phyloP scores from a whole-genome alignment of 35 echinoderm and acorn worm genomes.

The Patiria miniata region DNA sequence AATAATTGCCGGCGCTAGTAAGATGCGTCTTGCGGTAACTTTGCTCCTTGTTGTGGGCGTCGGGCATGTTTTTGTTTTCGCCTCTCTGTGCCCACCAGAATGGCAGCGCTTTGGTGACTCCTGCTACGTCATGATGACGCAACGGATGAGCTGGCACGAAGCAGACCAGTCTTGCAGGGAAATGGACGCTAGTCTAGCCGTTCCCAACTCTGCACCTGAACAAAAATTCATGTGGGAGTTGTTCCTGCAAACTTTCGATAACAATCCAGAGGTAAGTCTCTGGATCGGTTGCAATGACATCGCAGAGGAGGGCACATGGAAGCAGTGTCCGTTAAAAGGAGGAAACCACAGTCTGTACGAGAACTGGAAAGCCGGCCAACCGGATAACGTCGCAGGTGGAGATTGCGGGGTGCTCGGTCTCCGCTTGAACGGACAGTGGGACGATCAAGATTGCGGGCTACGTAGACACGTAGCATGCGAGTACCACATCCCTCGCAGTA shows the following conservation, averaged over 20 bases:
- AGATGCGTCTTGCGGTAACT: too few species aligned
- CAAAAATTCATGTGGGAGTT: not conserved
- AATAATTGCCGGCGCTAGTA: too few species aligned
- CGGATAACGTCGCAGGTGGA: not conserved
- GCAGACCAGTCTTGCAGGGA: not conserved
- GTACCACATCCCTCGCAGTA: not conserved
- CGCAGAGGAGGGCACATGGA: not conserved
- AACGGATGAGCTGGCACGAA: not conserved
- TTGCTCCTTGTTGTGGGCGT: too few species aligned
- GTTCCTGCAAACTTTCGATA: not conserved
- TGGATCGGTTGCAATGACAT: slow-evolving; percentile 13
- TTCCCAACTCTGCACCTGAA: not conserved
- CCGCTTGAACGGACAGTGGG: not conserved
- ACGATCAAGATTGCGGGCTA: not conserved
- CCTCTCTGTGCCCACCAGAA: not conserved
- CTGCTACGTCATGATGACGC: not conserved
- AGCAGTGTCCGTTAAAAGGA: not conserved
- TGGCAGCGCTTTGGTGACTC: not conserved
- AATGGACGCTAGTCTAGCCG: not conserved
- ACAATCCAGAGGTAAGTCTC: not conserved
- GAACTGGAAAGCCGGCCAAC: not conserved
- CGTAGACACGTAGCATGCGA: not conserved
- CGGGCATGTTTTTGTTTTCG: not conserved
- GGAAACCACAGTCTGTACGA: not conserved
- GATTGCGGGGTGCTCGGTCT: not conserved